Conservation (phyloP, 2,113 vertebrate genomes). For the Chaetodon auriga region DNA sequence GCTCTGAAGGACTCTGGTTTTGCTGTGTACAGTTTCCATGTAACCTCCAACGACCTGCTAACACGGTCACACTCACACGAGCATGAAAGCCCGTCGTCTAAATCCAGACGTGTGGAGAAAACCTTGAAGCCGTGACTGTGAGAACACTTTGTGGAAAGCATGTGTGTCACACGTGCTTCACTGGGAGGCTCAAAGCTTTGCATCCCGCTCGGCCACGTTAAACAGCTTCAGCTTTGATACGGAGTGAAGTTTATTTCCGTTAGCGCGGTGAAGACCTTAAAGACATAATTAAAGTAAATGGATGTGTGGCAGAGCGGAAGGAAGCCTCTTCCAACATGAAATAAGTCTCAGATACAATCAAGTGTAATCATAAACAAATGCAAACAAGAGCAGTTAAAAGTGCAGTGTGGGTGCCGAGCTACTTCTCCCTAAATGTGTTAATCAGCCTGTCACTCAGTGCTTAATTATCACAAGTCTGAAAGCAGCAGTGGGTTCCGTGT, state of each 20-base stretch:
- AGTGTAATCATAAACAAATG: not conserved
- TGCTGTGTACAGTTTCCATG: constrained; percentile 4
- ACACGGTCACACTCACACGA: constrained; percentile 36
- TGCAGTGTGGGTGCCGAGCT: not conserved
- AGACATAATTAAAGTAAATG: not conserved
- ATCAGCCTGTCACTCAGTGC: constrained; percentile 3
- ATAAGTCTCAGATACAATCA: not conserved
- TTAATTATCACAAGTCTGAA: constrained; percentile 12
- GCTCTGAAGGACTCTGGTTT: constrained; percentile 15
- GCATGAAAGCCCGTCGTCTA: constrained; percentile 33
- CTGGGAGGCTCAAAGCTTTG: not conserved
- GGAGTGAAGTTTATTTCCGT: not conserved
- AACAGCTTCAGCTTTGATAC: not conserved
- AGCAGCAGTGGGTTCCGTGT: constrained; percentile 24
- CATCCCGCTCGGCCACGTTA: accelerated
- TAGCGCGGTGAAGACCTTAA: not conserved
- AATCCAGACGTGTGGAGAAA: constrained; percentile 40
- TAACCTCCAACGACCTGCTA: constrained; percentile 28
- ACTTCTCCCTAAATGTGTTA: not conserved
- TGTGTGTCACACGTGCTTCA: constrained; percentile 2
- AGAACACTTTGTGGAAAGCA: constrained; percentile 3
- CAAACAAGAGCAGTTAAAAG: not conserved
- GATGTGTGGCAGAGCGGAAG: not conserved
- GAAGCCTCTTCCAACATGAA: not conserved
- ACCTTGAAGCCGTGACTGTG: constrained; percentile 38